Evolutionary conservation across 2,113 vertebrate species (phyloP).

Genomic region (Chloroceryle aenea): DNA sequence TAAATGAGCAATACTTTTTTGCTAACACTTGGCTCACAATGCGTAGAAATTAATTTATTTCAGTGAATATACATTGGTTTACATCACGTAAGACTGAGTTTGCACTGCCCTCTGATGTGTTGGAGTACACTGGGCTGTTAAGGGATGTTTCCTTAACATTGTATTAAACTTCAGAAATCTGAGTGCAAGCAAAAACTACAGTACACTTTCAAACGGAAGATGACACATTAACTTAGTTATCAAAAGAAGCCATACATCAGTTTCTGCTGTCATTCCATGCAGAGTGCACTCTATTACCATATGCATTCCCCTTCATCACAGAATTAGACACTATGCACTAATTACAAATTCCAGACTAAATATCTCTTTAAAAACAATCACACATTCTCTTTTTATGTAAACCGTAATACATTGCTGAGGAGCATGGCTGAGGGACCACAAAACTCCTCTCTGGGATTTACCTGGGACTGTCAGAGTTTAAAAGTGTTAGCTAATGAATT

Average conservation of each 20-base stretch:
- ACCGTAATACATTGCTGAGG: constrained; percentile 29
- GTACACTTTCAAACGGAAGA: background rate
- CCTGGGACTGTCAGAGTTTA: constrained; percentile 46
- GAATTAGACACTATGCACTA: background rate
- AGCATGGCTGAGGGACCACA: constrained; percentile 12
- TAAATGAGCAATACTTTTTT: background rate
- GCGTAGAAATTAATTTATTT: background rate
- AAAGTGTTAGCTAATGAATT: constrained; percentile 73
- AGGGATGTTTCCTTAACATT: background rate
- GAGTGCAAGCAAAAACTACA: background rate
- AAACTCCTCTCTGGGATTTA: constrained; percentile 42
- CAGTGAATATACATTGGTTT: background rate
- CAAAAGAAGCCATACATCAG: background rate
- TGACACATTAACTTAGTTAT: background rate
- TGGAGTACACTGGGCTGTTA: background rate
- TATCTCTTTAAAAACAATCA: constrained; percentile 41
- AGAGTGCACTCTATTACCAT: background rate
- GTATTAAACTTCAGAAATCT: background rate
- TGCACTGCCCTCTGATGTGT: background rate
- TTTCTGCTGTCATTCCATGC: background rate
- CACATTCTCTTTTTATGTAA: constrained; percentile 27
- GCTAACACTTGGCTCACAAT: background rate
- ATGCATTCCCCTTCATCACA: background rate
- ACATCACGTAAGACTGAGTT: background rate
- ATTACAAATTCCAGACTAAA: constrained; percentile 23